Base-by-base conservation (phyloP, 2,113 vertebrate genomes). In the Hypocryptadius cinnamomeus region DNA sequence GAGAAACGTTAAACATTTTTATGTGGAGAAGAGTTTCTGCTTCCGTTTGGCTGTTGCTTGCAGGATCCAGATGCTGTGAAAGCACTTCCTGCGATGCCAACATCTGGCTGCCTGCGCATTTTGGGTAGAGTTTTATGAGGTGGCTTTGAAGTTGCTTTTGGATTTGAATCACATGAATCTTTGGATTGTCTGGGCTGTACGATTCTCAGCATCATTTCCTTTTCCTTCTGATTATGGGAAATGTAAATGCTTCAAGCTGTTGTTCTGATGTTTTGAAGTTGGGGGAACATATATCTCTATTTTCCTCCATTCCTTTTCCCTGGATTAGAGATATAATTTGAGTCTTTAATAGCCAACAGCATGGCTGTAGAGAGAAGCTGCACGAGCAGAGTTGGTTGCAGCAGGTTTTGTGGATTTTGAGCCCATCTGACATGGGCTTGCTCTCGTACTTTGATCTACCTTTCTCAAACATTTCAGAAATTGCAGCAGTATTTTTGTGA, bases 191-290 rank as follows among this genome's bases (percentile, higher is more conserved):
- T 77, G 51, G 56, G 14, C 84, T 87, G 79, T 22, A 10, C 56
- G 66, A 33, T 90, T 92, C 86, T 64, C 27, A 5, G 25, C 89
- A 90, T 51, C 53, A 37, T 94, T 96, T 96, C 94, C 95, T 89
- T 80, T 92, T 73, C 47, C 57, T 94, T 80, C 74, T 83, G 78
- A 69, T 87, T 44, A 71, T 70, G 92, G 90, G 87, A 89, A 71
- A 39, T 87, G 79, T 93, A 87, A 95, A 95, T 71, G 68, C 90
- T 95, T 96, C 92, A 92, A 93, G 93, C 94, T 96, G 92, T 20
- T 70, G 66, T 78, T 57, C 50, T n/a, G 87, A 66, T 61, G 63
- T 79, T 87, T 93, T 91, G 74, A 93, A 92, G 89, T 35, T 45
- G 83, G 30, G 20, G 57, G 64, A 54, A 35, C 18, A 1, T n/a